Conservation (phyloP, 2,797 vertebrate species). For the Manis crassicaudata region DNA sequence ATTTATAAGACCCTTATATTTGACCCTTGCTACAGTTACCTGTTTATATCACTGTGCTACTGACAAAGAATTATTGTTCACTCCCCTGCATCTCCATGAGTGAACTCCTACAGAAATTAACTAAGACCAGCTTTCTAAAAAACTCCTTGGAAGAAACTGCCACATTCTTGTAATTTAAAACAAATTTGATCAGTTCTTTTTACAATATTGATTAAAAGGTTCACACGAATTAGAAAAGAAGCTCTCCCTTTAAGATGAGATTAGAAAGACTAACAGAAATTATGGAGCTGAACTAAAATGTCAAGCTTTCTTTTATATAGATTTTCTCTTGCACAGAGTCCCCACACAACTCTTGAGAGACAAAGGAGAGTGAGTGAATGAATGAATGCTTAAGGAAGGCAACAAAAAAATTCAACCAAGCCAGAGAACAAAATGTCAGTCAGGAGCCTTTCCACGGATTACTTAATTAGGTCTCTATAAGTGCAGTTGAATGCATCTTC, state of each 20-base stretch:
- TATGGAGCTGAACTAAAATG: neutral
- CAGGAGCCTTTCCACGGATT: neutral
- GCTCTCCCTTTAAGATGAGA: neutral
- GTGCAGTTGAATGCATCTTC: neutral
- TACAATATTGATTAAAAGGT: neutral
- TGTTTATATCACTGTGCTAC: conserved; percentile 14
- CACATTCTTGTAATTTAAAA: neutral
- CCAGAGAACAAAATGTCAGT: neutral
- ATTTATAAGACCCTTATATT: neutral
- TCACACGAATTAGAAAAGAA: conserved; percentile 25
- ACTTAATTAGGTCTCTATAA: neutral
- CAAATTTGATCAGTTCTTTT: neutral
- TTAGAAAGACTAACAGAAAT: conserved; percentile 16
- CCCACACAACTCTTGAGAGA: neutral
- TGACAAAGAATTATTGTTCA: conserved; percentile 38
- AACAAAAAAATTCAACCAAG: neutral
- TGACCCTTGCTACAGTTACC: neutral
- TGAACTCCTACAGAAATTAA: conserved; percentile 30
- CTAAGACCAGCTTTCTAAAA: neutral
- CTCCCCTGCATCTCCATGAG: neutral
- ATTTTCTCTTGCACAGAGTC: neutral
- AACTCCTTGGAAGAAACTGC: neutral
- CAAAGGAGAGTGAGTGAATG: neutral
- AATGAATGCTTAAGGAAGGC: neutral
- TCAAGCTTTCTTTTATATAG: neutral